These are phyloP conservation scores for Zaprionus camerounensis DNA, from an alignment of 1,140 invertebrate genomes.

Conservation along the genomic window DNA sequence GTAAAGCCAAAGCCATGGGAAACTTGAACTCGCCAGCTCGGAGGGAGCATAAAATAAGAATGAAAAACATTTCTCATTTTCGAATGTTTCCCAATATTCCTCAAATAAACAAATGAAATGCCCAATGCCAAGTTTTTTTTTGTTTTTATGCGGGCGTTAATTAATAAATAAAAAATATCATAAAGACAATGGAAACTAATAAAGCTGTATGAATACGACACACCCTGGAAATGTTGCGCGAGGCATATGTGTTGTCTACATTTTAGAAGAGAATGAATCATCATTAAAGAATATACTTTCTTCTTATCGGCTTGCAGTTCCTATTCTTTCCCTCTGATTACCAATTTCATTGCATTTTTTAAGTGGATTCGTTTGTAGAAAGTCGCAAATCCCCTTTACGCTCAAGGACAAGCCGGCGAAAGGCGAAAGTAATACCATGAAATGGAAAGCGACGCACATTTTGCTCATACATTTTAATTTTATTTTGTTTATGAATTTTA, in stretches of 20 bases:
- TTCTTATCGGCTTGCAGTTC: background rate
- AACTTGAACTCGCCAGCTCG: slow-evolving; percentile 52
- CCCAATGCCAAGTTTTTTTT: slow-evolving; percentile 17
- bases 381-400: background rate
- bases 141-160: slow-evolving; percentile 54
- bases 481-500: slow-evolving; percentile 69
- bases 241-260: background rate
- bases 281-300: background rate
- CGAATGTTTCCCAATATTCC: slow-evolving; percentile 55
- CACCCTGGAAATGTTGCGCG: background rate
- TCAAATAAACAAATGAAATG: slow-evolving; percentile 62
- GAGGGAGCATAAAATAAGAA: slow-evolving; percentile 12
- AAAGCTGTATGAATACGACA: slow-evolving; percentile 1
- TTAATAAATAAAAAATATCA: slow-evolving; percentile 50
- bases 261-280: background rate
- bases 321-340: background rate
- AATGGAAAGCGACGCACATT: slow-evolving; percentile 45
- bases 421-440: slow-evolving; percentile 16
- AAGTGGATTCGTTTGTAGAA: background rate
- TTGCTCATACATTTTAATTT: slow-evolving; percentile 32
- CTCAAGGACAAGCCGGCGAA: background rate
- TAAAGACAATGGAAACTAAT: slow-evolving; percentile 8
- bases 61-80: slow-evolving; percentile 48
- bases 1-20: slow-evolving; percentile 24
- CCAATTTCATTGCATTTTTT: background rate